phyloP scores from a whole-genome alignment of 2,888 invertebrate genomes.

The Meganola albula region DNA sequence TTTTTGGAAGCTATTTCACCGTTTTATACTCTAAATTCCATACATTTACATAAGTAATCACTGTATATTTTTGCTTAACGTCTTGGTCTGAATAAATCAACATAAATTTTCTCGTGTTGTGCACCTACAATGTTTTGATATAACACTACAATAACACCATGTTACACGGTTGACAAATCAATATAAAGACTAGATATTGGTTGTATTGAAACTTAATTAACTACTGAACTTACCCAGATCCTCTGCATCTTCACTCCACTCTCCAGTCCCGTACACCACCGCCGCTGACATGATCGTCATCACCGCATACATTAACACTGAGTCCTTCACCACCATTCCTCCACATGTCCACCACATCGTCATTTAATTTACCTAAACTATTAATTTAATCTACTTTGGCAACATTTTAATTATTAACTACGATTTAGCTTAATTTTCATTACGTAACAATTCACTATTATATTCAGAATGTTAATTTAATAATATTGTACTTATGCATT shows the following conservation, averaged over 20 bases:
- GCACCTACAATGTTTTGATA: neutral
- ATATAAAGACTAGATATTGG: too few relatives aligned
- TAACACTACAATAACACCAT: neutral
- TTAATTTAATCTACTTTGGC: slow-evolving; percentile 31
- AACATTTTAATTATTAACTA: slow-evolving; percentile 23
- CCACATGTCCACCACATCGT: slow-evolving; percentile 29
- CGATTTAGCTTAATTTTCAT: slow-evolving; percentile 13
- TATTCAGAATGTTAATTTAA: slow-evolving; percentile 21
- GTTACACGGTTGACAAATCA: too few relatives aligned
- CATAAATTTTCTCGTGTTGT: neutral
- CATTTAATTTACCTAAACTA: slow-evolving; percentile 20
- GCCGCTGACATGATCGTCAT: slow-evolving; percentile 44
- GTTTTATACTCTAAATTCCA: slow-evolving; percentile 1
- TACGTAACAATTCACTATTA: slow-evolving; percentile 18
- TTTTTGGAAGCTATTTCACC: slow-evolving; percentile 14
- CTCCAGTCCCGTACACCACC: slow-evolving; percentile 57
- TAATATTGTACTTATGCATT: slow-evolving; percentile 24
- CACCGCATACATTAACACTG: slow-evolving; percentile 38
- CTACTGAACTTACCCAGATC: slow-evolving; percentile 66
- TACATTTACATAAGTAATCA: slow-evolving; percentile 3
- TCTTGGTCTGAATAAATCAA: neutral
- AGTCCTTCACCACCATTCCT: slow-evolving; percentile 40
- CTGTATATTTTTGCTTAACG: neutral
- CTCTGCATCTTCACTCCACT: slow-evolving; percentile 72
- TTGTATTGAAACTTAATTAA: too few relatives aligned